Conservation (phyloP, 2,113 vertebrate species). For the Leiothrix lutea region DNA sequence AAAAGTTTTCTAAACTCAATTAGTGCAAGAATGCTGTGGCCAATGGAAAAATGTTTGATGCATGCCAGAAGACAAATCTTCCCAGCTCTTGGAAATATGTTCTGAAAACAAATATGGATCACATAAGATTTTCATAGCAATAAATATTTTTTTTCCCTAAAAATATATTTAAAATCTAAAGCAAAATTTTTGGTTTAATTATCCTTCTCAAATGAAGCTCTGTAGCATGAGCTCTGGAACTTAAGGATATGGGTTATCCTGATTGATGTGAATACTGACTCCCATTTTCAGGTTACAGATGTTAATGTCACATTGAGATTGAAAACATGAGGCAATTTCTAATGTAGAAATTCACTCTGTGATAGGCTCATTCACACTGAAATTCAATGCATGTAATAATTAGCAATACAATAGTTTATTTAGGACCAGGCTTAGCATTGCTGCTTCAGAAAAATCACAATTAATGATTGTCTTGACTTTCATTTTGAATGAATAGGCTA, state of each 20-base stretch:
- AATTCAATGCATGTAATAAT: not conserved
- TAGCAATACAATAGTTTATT: not conserved
- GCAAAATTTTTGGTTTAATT: not conserved
- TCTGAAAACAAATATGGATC: slow-evolving; percentile 53
- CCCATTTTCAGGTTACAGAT: not conserved
- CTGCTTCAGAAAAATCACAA: not conserved
- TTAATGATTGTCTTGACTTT: not conserved
- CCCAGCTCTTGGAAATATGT: slow-evolving; percentile 44
- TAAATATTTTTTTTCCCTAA: not conserved
- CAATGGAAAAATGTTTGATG: slow-evolving; percentile 62
- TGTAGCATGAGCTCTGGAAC: not conserved
- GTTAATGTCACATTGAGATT: not conserved
- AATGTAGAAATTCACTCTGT: not conserved
- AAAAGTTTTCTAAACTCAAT: slow-evolving; percentile 58
- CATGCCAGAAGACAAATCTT: slow-evolving; percentile 57
- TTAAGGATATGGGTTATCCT: not conserved
- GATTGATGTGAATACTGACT: not conserved
- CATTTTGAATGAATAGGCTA: not conserved
- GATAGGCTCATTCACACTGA: not conserved
- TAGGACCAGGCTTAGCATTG: not conserved
- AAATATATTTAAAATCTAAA: not conserved
- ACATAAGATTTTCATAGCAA: slow-evolving; percentile 11
- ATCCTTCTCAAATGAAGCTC: not conserved
- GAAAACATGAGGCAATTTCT: not conserved
- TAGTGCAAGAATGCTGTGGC: slow-evolving; percentile 58